phyloP scores from a whole-genome alignment of 1,140 invertebrate genomes.

The Trachymyrmex cornetzi region DNA sequence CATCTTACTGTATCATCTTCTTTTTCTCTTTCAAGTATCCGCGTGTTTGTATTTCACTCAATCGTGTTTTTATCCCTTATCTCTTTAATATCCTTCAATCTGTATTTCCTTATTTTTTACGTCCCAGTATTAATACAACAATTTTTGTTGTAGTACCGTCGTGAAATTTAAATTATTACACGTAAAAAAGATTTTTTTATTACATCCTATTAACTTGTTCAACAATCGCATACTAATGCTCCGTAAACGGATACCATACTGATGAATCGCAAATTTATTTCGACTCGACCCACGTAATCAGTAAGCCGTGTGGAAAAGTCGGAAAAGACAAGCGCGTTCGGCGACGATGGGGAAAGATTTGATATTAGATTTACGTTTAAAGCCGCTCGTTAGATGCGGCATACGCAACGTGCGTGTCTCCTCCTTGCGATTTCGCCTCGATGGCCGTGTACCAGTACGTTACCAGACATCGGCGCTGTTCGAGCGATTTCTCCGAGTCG shows the following conservation, averaged over 20 bases:
- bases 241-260: neutral
- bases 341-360: constrained; percentile 65
- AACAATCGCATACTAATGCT: neutral
- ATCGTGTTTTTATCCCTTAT: constrained; percentile 14
- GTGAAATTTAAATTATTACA: constrained; percentile 31
- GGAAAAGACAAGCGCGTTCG: constrained; percentile 38
- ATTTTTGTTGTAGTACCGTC: neutral
- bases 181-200: constrained; percentile 11
- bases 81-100: neutral
- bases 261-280: constrained; percentile 37
- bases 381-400: constrained; percentile 72
- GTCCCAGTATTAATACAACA: constrained; percentile 9
- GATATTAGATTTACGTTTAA: constrained; percentile 71
- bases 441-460: neutral
- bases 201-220: constrained; percentile 6
- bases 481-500: constrained; percentile 24
- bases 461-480: constrained; percentile 31
- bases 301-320: constrained; percentile 62
- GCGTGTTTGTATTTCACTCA: constrained; percentile 26
- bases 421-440: constrained; percentile 69
- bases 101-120: neutral
- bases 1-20: constrained; percentile 41
- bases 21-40: neutral
- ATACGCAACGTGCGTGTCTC: constrained; percentile 74
- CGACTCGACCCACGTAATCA: constrained; percentile 46